Base-by-base conservation (phyloP, 2,113 vertebrate species). In the Phocoena sinus region DNA sequence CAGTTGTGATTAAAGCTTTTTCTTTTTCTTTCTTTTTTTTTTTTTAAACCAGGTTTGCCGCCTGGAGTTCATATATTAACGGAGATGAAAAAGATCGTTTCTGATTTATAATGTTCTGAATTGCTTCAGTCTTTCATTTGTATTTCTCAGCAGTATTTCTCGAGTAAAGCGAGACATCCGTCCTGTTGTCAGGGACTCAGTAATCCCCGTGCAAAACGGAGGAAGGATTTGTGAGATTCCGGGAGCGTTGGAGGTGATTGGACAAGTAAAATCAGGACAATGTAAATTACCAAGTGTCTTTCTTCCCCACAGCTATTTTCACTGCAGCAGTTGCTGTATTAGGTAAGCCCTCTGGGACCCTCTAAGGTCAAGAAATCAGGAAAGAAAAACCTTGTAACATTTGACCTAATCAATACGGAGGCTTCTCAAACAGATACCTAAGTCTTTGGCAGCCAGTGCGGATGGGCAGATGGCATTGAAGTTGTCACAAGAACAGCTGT, bases 1-100 rank as follows among this genome's bases (percentile, higher is more conserved):
- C 93, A 60, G 67, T 90, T 89, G 44, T 85, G 74, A 95, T 97
- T 87, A 96, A 95, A 94, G 85, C 84, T 31, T 70, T 85, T 87
- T 71, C 63, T 94, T 87, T 14, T 23, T n/a, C 4, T 23, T 38
- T 67, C 3, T 18, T 44, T 50, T 84, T 77, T 47, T 83, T 74
- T 96, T 84, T 26, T 13, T 2, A 67, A 92, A 60, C 9, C 53
- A 56, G n/a, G 50, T 68, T 98, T 95, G 71, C 83, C 17, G 38
- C 65, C 0, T 82, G 11, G 88, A 94, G 65, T 95, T 98, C 81
- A 11, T 44, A 67, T 89, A 91, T 62, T 85, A 97, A 95, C 33
- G 11, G 6, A 97, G 88, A 97, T 90, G 93, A 84, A 33, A 88
- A 63, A 93, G 97, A 91, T 81, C 71, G 50, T 62, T 89, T 82